Base-by-base conservation (phyloP, 2,797 vertebrate genomes). In the Lepus townsendii region DNA sequence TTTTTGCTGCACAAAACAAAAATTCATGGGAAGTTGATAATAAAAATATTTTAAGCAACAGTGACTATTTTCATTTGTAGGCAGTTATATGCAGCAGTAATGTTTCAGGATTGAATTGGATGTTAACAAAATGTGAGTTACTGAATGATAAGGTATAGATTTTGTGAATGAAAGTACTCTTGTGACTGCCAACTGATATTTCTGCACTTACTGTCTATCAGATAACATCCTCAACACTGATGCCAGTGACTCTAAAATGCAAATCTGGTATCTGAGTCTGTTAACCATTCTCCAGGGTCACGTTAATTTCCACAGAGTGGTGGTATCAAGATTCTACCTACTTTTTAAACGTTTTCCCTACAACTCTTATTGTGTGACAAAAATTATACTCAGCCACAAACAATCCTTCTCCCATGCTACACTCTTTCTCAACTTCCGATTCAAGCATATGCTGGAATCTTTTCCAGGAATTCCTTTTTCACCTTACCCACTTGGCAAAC, bases 211-310 rank as follows among this genome's bases (percentile, higher is more conserved):
- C 38, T 42, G 16, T 87, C 11, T 50, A 27, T 62, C 62, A 71
- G 24, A 52, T 54, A 78, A 47, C 3, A 2, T 75, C 20, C n/a
- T 75, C 30, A 68, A 87, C 12, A 68, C 27, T 57, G 22, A 80
- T 22, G 14, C 32, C 24, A 57, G 26, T 16, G 26, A 78, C 63
- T 68, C 78, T 86, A 57, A 73, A 79, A 71, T 50, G 30, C 47
- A 93, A 72, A n/a, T 52, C 26, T 73, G 54, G 3, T 65, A 19
- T 88, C 65, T 63, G 38, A 76, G 50, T 93, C 83, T 90, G 38
- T 5, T 93, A 63, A 68, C 27, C 20, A 50, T 63, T 30, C 38
- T 93, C 69, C 66, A 91, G 9, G 38, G 32, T 65, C 71, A 75
- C 16, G 17, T 68, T 5, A 22, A 35, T 83, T 83, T 75, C 10